phyloP scores from a whole-genome alignment of 1,140 invertebrate species.

The Trypoxylus dichotomus region DNA sequence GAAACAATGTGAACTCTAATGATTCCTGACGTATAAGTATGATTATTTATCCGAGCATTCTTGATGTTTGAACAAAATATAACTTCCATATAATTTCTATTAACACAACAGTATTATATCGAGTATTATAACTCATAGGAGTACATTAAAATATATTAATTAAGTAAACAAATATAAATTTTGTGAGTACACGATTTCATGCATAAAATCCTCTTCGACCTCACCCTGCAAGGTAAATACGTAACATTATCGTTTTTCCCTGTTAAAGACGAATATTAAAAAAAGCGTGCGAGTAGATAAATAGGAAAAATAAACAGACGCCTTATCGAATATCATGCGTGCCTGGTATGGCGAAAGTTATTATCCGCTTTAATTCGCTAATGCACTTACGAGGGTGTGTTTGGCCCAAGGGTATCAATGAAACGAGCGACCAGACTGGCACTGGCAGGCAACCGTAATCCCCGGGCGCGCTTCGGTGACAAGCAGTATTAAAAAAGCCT shows the following conservation, averaged over 20 bases:
- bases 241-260: slow-evolving; percentile 19
- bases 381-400: slow-evolving; percentile 22
- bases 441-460: slow-evolving; percentile 20
- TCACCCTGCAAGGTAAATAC: slow-evolving; percentile 6
- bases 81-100: no score
- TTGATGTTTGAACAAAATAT: no score
- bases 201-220: not conserved
- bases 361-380: slow-evolving; percentile 25
- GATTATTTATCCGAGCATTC: no score
- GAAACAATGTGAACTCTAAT: no score
- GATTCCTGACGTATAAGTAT: no score
- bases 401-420: slow-evolving; percentile 20
- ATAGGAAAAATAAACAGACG: slow-evolving; percentile 24
- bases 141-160: not conserved
- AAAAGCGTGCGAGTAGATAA: slow-evolving; percentile 19
- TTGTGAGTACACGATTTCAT: not conserved
- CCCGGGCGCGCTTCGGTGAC: slow-evolving; percentile 7
- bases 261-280: slow-evolving; percentile 9
- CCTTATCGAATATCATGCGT: slow-evolving; percentile 25
- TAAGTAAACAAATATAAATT: not conserved
- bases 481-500: slow-evolving; percentile 24
- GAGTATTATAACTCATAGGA: no score
- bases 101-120: no score
- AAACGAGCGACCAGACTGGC: not conserved
- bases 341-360: slow-evolving; percentile 22